A percentile compares a stretch with the other conserved stretches of the same genome.
phyloP scores from a whole-genome alignment of 2,113 vertebrate genomes.

The Catharus minimus region DNA sequence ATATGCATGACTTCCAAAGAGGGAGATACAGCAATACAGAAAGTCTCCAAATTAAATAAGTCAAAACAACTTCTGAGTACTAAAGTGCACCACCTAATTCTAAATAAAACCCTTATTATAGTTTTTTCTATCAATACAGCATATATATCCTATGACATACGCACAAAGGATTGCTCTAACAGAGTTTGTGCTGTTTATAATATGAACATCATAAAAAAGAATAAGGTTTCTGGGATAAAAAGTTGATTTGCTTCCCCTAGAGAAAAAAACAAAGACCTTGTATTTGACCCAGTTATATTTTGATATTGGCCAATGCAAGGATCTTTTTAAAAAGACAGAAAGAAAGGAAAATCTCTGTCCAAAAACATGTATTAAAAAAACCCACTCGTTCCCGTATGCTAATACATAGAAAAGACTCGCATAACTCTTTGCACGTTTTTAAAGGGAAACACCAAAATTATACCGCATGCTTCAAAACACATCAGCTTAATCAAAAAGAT shows the following conservation, averaged over 20 bases:
- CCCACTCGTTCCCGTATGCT: slow-evolving; percentile 50
- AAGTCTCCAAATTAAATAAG: slow-evolving; percentile 77
- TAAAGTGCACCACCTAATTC: slow-evolving; percentile 79
- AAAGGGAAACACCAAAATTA: slow-evolving; percentile 70
- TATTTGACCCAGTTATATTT: slow-evolving; percentile 69
- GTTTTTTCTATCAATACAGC: slow-evolving; percentile 75
- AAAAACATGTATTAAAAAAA: slow-evolving; percentile 51
- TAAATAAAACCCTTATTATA: slow-evolving; percentile 76
- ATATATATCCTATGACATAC: slow-evolving; percentile 69
- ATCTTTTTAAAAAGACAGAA: background rate
- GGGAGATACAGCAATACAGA: slow-evolving; percentile 64
- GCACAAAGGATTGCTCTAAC: slow-evolving; percentile 76
- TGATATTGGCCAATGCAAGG: slow-evolving; percentile 60
- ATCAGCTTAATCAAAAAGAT: slow-evolving; percentile 79
- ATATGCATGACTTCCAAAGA: slow-evolving; percentile 73
- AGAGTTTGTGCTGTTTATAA: slow-evolving; percentile 74
- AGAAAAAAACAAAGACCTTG: slow-evolving; percentile 43
- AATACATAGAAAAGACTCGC: slow-evolving; percentile 52
- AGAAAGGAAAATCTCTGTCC: slow-evolving; percentile 11
- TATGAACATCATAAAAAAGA: slow-evolving; percentile 80
- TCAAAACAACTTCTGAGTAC: slow-evolving; percentile 76
- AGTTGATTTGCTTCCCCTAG: slow-evolving; percentile 77
- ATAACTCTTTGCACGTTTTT: slow-evolving; percentile 69
- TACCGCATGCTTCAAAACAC: slow-evolving; percentile 68
- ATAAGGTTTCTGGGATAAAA: slow-evolving; percentile 78